These are phyloP conservation scores for Copidosoma aretas DNA, from an alignment of 2,888 invertebrate species.

Conservation along the genomic window DNA sequence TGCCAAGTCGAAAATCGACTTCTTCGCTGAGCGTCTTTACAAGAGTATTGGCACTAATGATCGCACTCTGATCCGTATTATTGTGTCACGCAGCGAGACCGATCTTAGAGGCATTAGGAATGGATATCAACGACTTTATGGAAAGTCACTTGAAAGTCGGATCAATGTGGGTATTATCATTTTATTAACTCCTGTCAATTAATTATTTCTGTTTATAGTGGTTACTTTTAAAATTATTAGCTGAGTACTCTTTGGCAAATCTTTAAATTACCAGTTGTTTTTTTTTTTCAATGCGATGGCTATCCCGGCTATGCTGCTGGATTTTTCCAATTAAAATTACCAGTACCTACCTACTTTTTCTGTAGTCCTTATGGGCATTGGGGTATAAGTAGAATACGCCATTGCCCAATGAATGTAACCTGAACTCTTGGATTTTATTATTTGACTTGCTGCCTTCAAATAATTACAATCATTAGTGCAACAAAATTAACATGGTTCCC, in stretches of 20 bases:
- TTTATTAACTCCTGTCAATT: not conserved
- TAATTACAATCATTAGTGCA: not conserved
- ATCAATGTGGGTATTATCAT: slow-evolving; percentile 74
- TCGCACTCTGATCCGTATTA: slow-evolving; percentile 87
- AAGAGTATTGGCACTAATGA: slow-evolving; percentile 88
- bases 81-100: slow-evolving; percentile 89
- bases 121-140: slow-evolving; percentile 83
- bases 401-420: slow-evolving; percentile 18
- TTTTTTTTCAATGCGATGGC: too few relatives aligned
- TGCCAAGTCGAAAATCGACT: slow-evolving; percentile 88
- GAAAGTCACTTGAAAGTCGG: slow-evolving; percentile 83
- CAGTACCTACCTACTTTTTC: too few relatives aligned
- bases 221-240: too few relatives aligned
- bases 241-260: too few relatives aligned
- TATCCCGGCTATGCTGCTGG: too few relatives aligned
- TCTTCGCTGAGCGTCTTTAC: slow-evolving; percentile 90
- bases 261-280: too few relatives aligned
- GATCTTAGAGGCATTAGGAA: slow-evolving; percentile 92
- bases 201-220: not conserved
- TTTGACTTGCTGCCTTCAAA: not conserved
- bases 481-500: slow-evolving; percentile 16
- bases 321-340: too few relatives aligned
- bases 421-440: not conserved
- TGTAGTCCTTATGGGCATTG: too few relatives aligned
- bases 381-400: slow-evolving; percentile 21